A percentile compares a stretch with the other conserved stretches of the same genome.
phyloP scores from a whole-genome alignment of 1,140 invertebrate species.

The Branchinecta lindahli region DNA sequence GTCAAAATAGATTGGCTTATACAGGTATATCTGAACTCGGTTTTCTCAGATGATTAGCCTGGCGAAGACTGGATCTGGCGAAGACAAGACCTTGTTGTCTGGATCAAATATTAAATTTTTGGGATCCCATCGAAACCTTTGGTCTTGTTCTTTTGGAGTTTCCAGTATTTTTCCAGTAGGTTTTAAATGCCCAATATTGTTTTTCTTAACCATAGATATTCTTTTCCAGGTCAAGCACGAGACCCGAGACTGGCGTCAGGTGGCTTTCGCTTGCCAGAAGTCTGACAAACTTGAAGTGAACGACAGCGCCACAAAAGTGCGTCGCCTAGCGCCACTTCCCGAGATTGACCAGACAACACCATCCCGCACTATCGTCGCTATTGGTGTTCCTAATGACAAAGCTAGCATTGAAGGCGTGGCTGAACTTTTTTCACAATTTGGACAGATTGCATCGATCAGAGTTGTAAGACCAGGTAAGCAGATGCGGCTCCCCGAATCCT shows the following conservation, averaged over 20 bases:
- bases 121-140: too few species aligned
- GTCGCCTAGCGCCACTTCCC: slow-evolving; percentile 65
- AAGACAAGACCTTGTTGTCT: too few species aligned
- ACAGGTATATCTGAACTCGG: too few species aligned
- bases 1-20: too few species aligned
- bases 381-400: slow-evolving; percentile 63
- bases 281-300: slow-evolving; percentile 77
- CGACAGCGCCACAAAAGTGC: slow-evolving; percentile 73
- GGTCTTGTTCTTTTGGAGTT: too few species aligned
- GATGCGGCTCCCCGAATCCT: background rate
- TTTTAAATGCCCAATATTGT: too few species aligned
- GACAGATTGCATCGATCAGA: slow-evolving; percentile 70
- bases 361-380: slow-evolving; percentile 73
- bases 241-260: slow-evolving; percentile 81
- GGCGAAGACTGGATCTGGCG: too few species aligned
- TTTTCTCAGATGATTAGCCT: too few species aligned
- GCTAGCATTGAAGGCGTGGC: slow-evolving; percentile 72
- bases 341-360: slow-evolving; percentile 72
- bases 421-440: slow-evolving; percentile 66
- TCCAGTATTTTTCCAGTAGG: too few species aligned
- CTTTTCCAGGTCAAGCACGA: slow-evolving; percentile 47
- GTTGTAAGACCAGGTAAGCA: slow-evolving; percentile 62
- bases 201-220: too few species aligned
- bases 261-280: slow-evolving; percentile 58
- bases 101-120: too few species aligned